A percentile compares a stretch with the other conserved stretches of the same genome.
Conservation (phyloP, 1,140 invertebrate genomes). For the Solen grandis region DNA sequence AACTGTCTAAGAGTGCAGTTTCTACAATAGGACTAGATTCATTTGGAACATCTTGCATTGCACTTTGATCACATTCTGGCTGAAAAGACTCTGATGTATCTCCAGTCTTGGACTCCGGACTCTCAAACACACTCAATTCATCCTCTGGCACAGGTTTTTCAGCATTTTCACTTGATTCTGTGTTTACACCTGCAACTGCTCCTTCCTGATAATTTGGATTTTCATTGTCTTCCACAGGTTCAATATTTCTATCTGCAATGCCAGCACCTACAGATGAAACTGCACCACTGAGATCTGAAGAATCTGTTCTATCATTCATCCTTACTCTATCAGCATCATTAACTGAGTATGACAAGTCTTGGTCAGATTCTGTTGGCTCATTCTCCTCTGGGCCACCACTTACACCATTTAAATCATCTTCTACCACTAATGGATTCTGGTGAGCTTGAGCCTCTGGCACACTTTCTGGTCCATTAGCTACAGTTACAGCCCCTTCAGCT, state of each 20-base stretch:
- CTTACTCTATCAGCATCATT: not conserved
- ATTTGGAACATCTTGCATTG: not conserved
- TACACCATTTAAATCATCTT: no score
- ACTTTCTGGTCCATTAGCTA: constrained; percentile 23
- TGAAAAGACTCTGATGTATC: constrained; percentile 23
- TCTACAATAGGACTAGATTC: constrained; percentile 20
- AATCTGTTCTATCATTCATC: no score
- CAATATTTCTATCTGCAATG: not conserved
- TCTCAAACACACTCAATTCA: constrained; percentile 31
- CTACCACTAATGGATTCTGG: no score
- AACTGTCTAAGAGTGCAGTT: no score
- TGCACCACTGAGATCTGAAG: no score
- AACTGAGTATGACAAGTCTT: no score
- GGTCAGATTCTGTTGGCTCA: constrained; percentile 43
- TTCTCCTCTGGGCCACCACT: not conserved
- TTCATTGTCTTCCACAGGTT: not conserved
- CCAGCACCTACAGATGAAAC: not conserved
- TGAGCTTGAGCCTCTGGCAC: constrained; percentile 14
- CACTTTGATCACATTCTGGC: constrained; percentile 55
- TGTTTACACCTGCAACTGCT: not conserved
- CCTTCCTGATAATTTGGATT: not conserved
- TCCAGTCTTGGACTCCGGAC: constrained; percentile 5
- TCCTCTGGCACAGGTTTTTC: constrained; percentile 43
- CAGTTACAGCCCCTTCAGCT: constrained; percentile 31
- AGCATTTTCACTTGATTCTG: not conserved